These are phyloP conservation scores for Episyrphus balteatus DNA, from an alignment of 1,140 invertebrate species.

Conservation along the genomic window DNA sequence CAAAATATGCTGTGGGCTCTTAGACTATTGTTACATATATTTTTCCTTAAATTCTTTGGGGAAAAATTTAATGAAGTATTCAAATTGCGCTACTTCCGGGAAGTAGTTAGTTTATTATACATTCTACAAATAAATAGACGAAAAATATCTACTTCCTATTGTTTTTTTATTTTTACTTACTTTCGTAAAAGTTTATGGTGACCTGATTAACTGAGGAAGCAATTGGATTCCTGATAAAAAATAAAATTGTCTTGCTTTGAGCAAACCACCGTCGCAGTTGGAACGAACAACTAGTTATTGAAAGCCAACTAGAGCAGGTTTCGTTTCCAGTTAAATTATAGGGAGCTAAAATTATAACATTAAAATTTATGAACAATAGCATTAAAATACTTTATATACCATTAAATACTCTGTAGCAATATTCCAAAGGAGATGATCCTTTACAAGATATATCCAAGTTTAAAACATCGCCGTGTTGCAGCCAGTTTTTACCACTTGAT, in stretches of 20 bases:
- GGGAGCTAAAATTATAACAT: conserved; percentile 39
- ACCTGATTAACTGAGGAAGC: conserved; percentile 53
- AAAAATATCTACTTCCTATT: neutral
- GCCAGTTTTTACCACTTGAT: conserved; percentile 62
- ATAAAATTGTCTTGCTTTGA: conserved; percentile 51
- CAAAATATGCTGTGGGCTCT: no score
- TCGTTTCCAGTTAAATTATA: conserved; percentile 73
- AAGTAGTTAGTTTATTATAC: no score
- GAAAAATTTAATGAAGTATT: no score
- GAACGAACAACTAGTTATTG: conserved; percentile 46
- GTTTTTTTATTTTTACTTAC: conserved; percentile 37
- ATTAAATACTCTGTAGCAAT: conserved; percentile 46
- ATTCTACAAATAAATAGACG: no score
- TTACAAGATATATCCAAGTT: conserved; percentile 56
- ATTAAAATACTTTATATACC: conserved; percentile 12
- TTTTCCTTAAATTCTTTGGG: no score
- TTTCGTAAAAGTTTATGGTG: conserved; percentile 69
- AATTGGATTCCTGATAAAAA: conserved; percentile 64
- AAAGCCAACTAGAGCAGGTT: conserved; percentile 43
- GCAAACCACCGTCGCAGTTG: conserved; percentile 52
- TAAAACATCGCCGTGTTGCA: conserved; percentile 66
- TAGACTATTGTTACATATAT: no score
- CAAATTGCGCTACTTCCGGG: no score
- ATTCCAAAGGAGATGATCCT: conserved; percentile 56
- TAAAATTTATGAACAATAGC: conserved; percentile 1